Evolutionary conservation across 30 jellyfish, hydroid and myxozoan species (phyloP), one percentile per base, ranked within the genome.

Genomic region (Sanderia malayensis): DNA sequence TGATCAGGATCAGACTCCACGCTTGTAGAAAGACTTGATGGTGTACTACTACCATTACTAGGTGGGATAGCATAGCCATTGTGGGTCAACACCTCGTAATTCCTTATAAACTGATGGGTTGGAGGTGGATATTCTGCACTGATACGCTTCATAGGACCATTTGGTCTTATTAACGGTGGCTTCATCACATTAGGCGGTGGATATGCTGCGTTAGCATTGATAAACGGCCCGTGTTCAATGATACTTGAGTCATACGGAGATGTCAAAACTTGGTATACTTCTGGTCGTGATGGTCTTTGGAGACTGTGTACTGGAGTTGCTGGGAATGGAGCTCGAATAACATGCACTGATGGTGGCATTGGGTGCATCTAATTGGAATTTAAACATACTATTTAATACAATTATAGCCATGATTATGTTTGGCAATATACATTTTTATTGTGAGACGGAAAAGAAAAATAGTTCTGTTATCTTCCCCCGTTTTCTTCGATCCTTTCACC

Each of bases 221-320:
- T 78, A 44, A 78, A 78, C 6, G 89, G 89, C n/a, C 89, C 89
- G 10, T 66, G 81, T 61, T 78, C 89, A 1, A 78, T 78, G 55
- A 78, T 78, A 31, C 89, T 78, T 31, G 89, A 79, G 37, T 78
- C 89, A 45, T 78, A 78, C 17, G 89, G 76, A 1, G 89, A 63
- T 45, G 65, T 78, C 53, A 62, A 66, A 21, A 78, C 53, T 45
- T 78, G 89, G 60, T 78, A 78, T 30, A 78, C 82, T 58, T 78
- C 89, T 52, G 89, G 82, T 32, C 89, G 89, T 7, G 59, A 82
- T 44, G 69, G 61, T 22, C 30, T 25, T 28, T 70, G 89, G 32
- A 63, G 22, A 31, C 34, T 21, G 27, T 68, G 87, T 32, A 60
- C 24, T 8, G 81, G 49, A 18, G 70, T 81, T 46, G 80, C 58